Base-by-base conservation (phyloP, 2,888 invertebrate genomes). In the Hypsopygia costalis region DNA sequence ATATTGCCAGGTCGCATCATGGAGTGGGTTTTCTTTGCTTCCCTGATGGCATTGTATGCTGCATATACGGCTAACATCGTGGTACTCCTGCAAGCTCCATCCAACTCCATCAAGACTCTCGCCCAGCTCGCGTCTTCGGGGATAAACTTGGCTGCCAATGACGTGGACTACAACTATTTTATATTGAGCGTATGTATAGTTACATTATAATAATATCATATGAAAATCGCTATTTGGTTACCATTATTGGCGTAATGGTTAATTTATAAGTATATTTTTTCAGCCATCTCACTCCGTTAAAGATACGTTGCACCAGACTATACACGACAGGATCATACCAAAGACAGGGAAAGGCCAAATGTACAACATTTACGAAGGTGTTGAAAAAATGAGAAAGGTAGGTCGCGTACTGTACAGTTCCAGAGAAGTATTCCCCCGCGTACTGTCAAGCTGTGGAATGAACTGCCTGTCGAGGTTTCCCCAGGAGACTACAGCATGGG, bases 11-110 rank as follows among this genome's bases (percentile, higher is more conserved):
- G 83, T 43, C 80, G 85, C 5, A 69, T 83, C 43, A 68, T 76
- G 51, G 53, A 75, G 1, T 63, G 69, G 43, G 64, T 80, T 1
- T 41, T 79, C 10, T 83, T 81, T 45, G 56, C 64, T 1, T 71
- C 82, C 0, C 64, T 90, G 9, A 90, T 91, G 89, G 90, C 90
- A 37, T 64, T 93, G 9, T 93, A 92, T 64, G 91, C 92, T 0
- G 91, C 93, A 0, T 93, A 92, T 59, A 91, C 92, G 0, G 93
- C 93, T 0, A 92, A 92, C 62, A 92, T 93, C 32, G 92, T 93
- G 1, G 92, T 92, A 4, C 70, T 93, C 6, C 81, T 93, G 2
- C 93, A 93, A 55, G 91, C 93, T 0, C 91, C 92, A 0, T 90
- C 92, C 0, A 75, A 83, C 40, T 89, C 90, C 34, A 90, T 93